Evolutionary conservation across 1,140 invertebrate genomes (phyloP).

Genomic region (Cydia pomonella): DNA sequence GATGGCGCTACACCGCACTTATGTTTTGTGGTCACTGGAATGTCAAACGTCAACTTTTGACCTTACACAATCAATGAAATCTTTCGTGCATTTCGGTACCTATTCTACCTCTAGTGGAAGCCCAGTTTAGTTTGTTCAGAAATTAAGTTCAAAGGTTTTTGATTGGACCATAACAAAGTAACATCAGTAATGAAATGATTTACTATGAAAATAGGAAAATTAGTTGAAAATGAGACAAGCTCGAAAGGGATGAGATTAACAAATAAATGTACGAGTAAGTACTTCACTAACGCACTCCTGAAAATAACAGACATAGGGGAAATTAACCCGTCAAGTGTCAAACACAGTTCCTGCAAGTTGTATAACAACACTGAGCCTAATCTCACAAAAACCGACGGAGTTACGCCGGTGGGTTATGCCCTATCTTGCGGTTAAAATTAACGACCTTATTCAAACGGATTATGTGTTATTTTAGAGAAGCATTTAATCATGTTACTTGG

Average conservation of each 20-base stretch:
- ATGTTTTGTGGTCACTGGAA: no score
- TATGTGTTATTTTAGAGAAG: not conserved
- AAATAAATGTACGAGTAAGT: not conserved
- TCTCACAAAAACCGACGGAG: constrained; percentile 16
- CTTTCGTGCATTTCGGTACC: no score
- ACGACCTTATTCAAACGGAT: not conserved
- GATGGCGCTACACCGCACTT: no score
- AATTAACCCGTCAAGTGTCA: constrained; percentile 19
- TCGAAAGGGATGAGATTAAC: not conserved
- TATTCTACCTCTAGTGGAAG: no score
- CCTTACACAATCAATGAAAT: no score
- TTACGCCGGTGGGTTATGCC: constrained; percentile 6
- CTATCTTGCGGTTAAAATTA: not conserved
- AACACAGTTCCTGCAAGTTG: constrained; percentile 16
- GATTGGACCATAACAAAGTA: no score
- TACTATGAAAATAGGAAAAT: no score
- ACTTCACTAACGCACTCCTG: not conserved
- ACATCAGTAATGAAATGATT: no score
- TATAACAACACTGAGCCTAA: constrained; percentile 19
- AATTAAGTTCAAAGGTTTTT: no score
- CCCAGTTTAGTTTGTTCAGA: no score
- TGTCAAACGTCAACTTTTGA: no score
- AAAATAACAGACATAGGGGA: not conserved
- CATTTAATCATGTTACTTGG: constrained; percentile 4
- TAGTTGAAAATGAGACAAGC: no score